phyloP scores from a whole-genome alignment of 2,113 vertebrate genomes.

The Ictalurus punctatus region DNA sequence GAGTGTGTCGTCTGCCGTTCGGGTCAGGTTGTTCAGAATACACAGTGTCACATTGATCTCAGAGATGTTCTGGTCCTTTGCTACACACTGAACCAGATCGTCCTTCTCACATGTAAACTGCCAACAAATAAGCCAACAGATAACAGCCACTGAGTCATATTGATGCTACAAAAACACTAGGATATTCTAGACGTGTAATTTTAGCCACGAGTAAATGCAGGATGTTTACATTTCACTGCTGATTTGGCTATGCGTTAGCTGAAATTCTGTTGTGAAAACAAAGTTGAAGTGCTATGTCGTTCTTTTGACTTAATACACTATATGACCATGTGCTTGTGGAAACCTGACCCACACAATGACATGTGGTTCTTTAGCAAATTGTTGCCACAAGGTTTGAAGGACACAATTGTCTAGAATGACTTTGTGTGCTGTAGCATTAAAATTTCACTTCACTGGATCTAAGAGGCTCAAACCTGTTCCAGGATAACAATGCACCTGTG shows the following conservation, averaged over 20 bases:
- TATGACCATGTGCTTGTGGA: neutral
- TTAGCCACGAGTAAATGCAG: neutral
- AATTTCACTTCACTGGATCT: neutral
- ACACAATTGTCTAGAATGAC: neutral
- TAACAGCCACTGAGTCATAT: neutral
- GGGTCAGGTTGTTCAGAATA: constrained; percentile 81
- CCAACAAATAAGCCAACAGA: constrained; percentile 1
- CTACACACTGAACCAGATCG: constrained; percentile 76
- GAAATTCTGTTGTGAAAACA: neutral
- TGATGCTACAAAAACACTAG: neutral
- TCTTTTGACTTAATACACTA: neutral
- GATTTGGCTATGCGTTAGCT: neutral
- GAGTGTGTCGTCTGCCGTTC: constrained; percentile 69
- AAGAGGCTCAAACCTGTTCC: too few species aligned
- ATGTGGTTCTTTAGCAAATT: neutral
- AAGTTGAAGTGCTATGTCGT: neutral
- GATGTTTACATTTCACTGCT: neutral
- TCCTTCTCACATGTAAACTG: constrained; percentile 88
- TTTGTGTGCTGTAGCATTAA: neutral
- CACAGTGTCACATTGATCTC: constrained; percentile 74
- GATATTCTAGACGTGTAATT: neutral
- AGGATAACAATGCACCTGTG: neutral
- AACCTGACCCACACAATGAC: neutral
- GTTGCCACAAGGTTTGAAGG: neutral
- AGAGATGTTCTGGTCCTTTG: constrained; percentile 74